Evolutionary conservation across 2,888 invertebrate genomes (phyloP).

Genomic region (Palloptera scutellata): DNA sequence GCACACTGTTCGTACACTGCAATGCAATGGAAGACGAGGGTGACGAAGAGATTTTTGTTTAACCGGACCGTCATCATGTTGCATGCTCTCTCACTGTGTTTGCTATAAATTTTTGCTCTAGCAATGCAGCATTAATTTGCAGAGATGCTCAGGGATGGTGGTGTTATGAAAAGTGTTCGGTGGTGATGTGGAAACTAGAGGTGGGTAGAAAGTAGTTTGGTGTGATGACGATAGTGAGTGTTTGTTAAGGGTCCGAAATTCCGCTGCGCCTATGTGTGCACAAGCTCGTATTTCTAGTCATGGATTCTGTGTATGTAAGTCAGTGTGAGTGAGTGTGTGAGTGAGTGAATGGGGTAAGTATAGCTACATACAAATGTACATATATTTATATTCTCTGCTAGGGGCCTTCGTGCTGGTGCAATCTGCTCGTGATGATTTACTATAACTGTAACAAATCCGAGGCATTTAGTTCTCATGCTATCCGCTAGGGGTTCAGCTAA

Average conservation of each 20-base stretch:
- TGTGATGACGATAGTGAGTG: no score
- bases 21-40: no score
- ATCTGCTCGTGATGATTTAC: slow-evolving; percentile 47
- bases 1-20: no score
- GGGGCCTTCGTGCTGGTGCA: slow-evolving; percentile 34
- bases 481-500: slow-evolving; percentile 42
- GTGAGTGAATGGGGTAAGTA: not conserved
- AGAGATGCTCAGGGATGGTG: no score
- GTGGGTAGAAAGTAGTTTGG: no score
- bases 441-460: slow-evolving; percentile 54
- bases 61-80: no score
- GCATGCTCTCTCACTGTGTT: no score
- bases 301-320: slow-evolving; percentile 9
- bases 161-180: no score
- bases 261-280: slow-evolving; percentile 16
- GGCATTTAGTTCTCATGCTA: slow-evolving; percentile 54
- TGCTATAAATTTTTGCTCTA: no score
- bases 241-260: slow-evolving; percentile 9
- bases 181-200: no score
- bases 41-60: no score
- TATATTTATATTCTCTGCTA: slow-evolving; percentile 8
- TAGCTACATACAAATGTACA: not conserved
- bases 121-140: no score
- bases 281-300: not conserved
- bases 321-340: slow-evolving; percentile 4